Base-by-base conservation (phyloP, 2,113 vertebrate species). In the Probosciger aterrimus region DNA sequence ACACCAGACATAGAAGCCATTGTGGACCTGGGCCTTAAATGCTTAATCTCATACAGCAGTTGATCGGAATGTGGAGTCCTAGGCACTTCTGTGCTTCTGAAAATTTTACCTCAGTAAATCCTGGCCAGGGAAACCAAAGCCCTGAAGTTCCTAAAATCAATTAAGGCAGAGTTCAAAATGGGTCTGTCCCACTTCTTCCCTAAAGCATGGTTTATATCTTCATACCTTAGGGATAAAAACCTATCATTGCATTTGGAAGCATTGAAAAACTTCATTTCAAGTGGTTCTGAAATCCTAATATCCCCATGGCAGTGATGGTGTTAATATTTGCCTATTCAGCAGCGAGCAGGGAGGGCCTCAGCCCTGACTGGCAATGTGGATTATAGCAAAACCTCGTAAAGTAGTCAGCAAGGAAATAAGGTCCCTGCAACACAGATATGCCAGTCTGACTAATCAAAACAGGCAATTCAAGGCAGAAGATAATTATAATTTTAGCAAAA, bases 151-250 rank as follows among this genome's bases (percentile, higher is more conserved):
- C 76, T 83, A 75, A 88, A 85, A 89, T 93, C 92, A 46, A 28
- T 92, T 96, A 96, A 96, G 95, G 93, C 94, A 94, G 95, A 95
- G 86, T 88, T 90, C 82, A 70, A 93, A 85, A 91, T 18, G 41
- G 49, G 82, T 91, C 84, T 90, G 87, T 85, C 49, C 67, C 14
- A 70, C 47, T 19, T 82, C 44, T 80, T 85, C 46, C 87, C 43
- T 77, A 46, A 47, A 43, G 52, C 8, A 68, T 5, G 9, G 25
- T n/a, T 65, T 81, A 6, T 60, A 64, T 52, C 73, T 78, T 59
- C 13, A 14, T 28, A 71, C 74, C 43, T 87, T 39, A 52, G 71
- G 88, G 50, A 64, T 81, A 41, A 64, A 92, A 31, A 1, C 37
- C 28, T 18, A 22, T 4, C 1, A 0, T 63, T 41, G 63, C 46